phyloP scores from a whole-genome alignment of 2,888 invertebrate species.

The Corbicula japonica region DNA sequence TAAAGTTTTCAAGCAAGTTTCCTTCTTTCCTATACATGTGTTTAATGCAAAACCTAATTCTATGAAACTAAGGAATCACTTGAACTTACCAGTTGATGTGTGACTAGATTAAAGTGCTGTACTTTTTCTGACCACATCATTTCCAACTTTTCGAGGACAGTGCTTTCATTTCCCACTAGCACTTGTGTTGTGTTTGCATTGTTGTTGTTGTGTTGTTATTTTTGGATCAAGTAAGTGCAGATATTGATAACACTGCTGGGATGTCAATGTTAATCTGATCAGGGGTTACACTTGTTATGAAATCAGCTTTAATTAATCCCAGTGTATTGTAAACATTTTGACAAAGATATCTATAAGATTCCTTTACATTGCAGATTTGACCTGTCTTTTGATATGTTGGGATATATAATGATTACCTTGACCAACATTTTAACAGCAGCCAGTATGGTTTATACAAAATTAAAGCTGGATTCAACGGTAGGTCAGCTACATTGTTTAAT shows the following conservation, averaged over 20 bases:
- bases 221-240: neutral
- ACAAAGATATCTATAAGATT: neutral
- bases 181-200: neutral
- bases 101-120: no score
- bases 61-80: no score
- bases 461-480: constrained; percentile 95
- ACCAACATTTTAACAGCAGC: constrained; percentile 99
- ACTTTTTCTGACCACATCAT: no score
- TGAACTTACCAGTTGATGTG: no score
- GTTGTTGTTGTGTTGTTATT: neutral
- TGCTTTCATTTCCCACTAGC: no score
- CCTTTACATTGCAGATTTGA: constrained; percentile 90
- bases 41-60: no score
- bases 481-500: neutral
- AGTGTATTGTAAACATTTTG: neutral
- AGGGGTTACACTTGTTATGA: neutral
- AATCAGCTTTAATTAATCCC: neutral
- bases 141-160: no score
- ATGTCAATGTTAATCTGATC: neutral
- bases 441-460: constrained; percentile 98
- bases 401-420: constrained; percentile 95
- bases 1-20: no score
- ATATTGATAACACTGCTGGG: neutral
- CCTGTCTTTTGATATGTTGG: constrained; percentile 95
- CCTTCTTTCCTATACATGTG: no score